Base-by-base conservation (phyloP, 1,140 invertebrate genomes). In the Pseudomyrmex pallidus region DNA sequence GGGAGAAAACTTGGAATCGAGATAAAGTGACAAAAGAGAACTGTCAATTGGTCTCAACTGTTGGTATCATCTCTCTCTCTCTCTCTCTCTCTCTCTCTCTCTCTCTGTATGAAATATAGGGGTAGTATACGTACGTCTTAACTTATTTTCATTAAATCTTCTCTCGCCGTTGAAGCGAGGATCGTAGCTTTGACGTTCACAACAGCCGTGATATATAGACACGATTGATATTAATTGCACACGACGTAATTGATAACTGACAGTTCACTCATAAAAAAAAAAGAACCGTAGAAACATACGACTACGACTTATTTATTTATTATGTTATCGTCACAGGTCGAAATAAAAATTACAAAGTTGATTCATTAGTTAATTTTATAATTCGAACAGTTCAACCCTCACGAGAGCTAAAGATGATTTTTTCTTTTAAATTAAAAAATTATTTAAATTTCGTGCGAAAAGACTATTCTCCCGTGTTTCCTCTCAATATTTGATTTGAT, bases 1-100 rank as follows among this genome's bases (percentile, higher is more conserved):
- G 44, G 64, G 68, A 68, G 35, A 54, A 74, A 85, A 85, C 59
- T 83, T 67, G 62, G 68, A 83, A 74, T 85, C 56, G 62, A 57
- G 35, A 20, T 70, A n/a, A 83, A 74, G 77, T 66, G 77, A 63
- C 62, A 66, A 85, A 74, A 59, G 61, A 74, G 44, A 20, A 54
- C 76, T 82, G 83, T 82, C 83, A 56, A 74, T 63, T 66, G 61
- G 10, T 66, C 22, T 35, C 35, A 35, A 35, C 35, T 35, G 5
- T 35, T 82, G 20, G 20, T 25, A 68, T 78, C 70, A 46, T 64
- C 76, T 77, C 48, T 35, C 22, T 59, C 0, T 48, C 2, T 35
- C 35, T 35, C 35, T 35, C 5, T 35, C 35, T 35, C 44, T 25
- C 22, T 25, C 22, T 25, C 22, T 35, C 25, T 35, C 25, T 35